Percentiles rank a stretch among this genome's conserved stretches.
Conservation (phyloP, 2,888 invertebrate species). For the Cremastinae sp. region DNA sequence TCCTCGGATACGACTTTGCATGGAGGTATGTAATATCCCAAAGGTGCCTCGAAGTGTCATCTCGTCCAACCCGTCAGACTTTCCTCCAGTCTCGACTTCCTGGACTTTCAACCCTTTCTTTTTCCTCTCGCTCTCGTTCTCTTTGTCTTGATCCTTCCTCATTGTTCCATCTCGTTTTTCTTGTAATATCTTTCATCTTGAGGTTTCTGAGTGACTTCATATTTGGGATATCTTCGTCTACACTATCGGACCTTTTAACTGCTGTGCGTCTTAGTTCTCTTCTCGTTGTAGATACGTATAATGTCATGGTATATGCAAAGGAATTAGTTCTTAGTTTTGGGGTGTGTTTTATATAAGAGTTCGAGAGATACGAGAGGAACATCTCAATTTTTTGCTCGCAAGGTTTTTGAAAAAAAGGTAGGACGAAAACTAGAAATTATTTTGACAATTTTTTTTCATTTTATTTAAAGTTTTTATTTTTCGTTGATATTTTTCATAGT, state of each 20-base stretch:
- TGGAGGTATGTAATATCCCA: conserved; percentile 16
- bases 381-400: too few relatives aligned
- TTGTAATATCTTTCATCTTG: conserved; percentile 1
- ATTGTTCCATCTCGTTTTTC: conserved; percentile 22
- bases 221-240: not conserved
- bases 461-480: too few relatives aligned
- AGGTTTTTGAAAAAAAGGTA: too few relatives aligned
- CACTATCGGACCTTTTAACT: conserved; percentile 33
- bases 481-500: too few relatives aligned
- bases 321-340: conserved; percentile 10
- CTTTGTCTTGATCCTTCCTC: not conserved
- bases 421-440: too few relatives aligned
- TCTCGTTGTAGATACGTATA: too few relatives aligned
- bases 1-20: not conserved
- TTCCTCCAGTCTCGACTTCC: conserved; percentile 33
- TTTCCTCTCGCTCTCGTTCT: conserved; percentile 19
- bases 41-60: conserved; percentile 49
- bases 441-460: too few relatives aligned
- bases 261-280: conserved; percentile 9
- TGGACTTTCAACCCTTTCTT: conserved; percentile 33
- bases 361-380: not conserved
- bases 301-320: conserved; percentile 41
- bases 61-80: conserved; percentile 23
- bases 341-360: not conserved
- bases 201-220: not conserved